These are phyloP conservation scores for Labroides dimidiatus DNA, from an alignment of 2,797 vertebrate genomes.

Conservation along the genomic window DNA sequence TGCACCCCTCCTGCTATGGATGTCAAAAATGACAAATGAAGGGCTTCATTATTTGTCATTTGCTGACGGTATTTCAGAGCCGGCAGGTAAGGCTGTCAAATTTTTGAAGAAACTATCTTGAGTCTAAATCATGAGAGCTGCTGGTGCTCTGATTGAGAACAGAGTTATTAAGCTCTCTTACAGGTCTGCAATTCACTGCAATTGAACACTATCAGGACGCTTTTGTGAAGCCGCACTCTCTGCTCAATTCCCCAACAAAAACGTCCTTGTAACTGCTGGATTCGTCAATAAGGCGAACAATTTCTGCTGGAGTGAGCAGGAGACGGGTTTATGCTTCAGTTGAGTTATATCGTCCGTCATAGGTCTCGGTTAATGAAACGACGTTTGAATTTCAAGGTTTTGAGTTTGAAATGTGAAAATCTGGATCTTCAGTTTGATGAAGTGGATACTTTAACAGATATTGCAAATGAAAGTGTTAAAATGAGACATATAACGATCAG, in stretches of 20 bases:
- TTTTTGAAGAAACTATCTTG: neutral
- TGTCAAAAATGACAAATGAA: neutral
- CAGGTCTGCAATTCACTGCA: neutral
- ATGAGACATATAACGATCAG: conserved; percentile 30
- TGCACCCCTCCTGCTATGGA: no score
- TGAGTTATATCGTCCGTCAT: neutral
- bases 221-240: no score
- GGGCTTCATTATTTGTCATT: neutral
- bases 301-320: neutral
- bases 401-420: no score
- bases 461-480: conserved; percentile 15
- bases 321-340: no score
- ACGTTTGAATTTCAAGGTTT: no score
- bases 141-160: neutral
- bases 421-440: no score
- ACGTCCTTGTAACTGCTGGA: neutral
- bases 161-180: neutral
- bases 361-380: neutral
- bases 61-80: no score
- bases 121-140: neutral
- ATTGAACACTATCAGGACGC: neutral
- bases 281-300: neutral
- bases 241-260: neutral
- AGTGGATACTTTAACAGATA: neutral
- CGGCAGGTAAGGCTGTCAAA: no score